Conservation (phyloP, 2,113 vertebrate species). For the Oenanthe oenanthe region DNA sequence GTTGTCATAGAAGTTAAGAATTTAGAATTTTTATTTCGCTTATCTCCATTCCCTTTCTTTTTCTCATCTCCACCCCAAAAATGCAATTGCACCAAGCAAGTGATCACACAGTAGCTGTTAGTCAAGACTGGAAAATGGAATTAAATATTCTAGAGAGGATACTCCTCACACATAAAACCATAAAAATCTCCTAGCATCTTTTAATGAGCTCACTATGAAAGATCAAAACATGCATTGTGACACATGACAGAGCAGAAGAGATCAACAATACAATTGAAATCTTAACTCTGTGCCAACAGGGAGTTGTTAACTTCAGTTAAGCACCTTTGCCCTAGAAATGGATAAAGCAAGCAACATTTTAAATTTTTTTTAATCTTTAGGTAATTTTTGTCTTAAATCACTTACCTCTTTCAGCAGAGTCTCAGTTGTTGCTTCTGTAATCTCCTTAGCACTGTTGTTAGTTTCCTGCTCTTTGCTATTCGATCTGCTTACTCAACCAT, state of each 20-base stretch:
- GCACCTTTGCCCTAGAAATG: neutral
- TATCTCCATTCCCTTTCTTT: neutral
- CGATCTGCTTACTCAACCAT: constrained; percentile 27
- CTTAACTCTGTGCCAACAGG: neutral
- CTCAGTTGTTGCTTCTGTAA: neutral
- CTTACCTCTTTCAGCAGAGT: constrained; percentile 33
- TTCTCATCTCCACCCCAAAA: neutral
- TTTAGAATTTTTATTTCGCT: neutral
- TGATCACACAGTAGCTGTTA: neutral
- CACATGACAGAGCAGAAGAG: neutral
- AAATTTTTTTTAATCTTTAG: neutral
- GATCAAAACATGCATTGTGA: neutral
- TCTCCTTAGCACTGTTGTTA: neutral
- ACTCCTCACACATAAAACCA: neutral
- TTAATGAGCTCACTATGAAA: neutral
- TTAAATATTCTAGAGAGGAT: neutral
- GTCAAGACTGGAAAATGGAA: neutral
- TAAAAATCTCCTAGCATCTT: neutral
- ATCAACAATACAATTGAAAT: neutral
- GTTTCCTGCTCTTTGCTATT: neutral
- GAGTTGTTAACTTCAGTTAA: neutral
- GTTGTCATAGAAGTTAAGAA: neutral
- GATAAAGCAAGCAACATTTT: neutral
- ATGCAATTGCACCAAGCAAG: neutral
- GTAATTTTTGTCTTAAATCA: neutral